These are phyloP conservation scores for Glossophaga mutica DNA, from an alignment of 2,797 vertebrate species.

Conservation along the genomic window DNA sequence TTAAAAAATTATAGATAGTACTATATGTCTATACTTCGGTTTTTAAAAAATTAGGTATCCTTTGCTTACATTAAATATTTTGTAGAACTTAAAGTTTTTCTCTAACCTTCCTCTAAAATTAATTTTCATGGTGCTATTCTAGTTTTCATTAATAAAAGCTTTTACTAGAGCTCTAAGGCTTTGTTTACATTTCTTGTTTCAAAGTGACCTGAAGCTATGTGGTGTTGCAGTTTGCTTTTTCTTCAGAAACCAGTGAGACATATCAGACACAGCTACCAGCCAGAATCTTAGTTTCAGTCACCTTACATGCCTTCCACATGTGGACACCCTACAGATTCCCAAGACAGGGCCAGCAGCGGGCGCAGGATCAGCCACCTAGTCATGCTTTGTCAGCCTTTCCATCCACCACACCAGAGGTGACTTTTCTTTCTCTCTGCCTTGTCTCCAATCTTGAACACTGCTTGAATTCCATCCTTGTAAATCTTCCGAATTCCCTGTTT, in stretches of 20 bases:
- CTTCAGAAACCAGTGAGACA: neutral
- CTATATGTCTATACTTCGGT: neutral
- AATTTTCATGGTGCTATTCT: neutral
- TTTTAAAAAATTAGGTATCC: neutral
- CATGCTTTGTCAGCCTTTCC: neutral
- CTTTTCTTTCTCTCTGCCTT: neutral
- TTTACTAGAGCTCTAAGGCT: neutral
- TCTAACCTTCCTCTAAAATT: neutral
- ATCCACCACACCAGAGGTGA: neutral
- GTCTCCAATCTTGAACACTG: neutral
- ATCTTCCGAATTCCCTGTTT: neutral
- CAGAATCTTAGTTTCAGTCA: neutral
- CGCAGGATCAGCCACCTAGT: neutral
- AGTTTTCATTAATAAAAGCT: neutral
- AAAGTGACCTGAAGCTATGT: neutral
- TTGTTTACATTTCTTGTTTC: neutral
- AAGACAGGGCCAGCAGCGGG: neutral
- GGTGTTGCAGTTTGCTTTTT: neutral
- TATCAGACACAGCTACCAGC: neutral
- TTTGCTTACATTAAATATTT: constrained; percentile 16
- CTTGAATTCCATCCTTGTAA: neutral
- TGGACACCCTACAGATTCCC: neutral
- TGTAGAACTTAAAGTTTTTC: neutral
- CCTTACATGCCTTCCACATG: no score
- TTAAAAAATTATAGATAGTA: neutral